A percentile compares a stretch with the other conserved stretches of the same genome.
These are phyloP conservation scores for Dynastes tityus DNA, from an alignment of 2,888 invertebrate genomes.

Conservation along the genomic window DNA sequence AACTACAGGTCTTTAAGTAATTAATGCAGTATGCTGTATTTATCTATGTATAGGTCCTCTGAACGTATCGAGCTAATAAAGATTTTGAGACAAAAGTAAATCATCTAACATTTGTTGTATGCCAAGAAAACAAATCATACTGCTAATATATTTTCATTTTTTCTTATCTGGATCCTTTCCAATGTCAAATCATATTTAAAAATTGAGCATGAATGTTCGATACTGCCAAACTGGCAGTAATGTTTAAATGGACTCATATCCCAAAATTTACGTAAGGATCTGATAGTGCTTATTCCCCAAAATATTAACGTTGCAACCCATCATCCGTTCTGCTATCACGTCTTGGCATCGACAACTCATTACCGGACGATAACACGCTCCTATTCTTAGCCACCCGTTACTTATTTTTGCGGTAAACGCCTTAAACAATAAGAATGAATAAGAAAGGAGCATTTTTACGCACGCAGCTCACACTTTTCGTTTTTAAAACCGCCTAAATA, in stretches of 20 bases:
- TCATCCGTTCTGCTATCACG: neutral
- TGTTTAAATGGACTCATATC: neutral
- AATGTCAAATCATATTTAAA: neutral
- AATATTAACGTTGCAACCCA: neutral
- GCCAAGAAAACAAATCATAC: too few relatives aligned
- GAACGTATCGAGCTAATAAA: too few relatives aligned
- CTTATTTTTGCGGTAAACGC: constrained; percentile 29
- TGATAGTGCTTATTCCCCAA: neutral
- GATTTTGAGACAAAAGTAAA: too few relatives aligned
- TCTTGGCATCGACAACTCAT: constrained; percentile 3
- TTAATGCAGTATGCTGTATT: too few relatives aligned
- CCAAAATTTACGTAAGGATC: neutral
- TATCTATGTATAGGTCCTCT: too few relatives aligned
- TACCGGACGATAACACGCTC: constrained; percentile 13
- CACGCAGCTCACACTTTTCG: constrained; percentile 1
- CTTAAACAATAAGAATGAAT: constrained; percentile 41
- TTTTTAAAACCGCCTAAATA: constrained; percentile 40
- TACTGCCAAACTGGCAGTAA: neutral
- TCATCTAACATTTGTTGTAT: too few relatives aligned
- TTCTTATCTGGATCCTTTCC: neutral
- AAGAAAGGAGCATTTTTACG: constrained; percentile 23
- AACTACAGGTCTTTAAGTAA: too few relatives aligned
- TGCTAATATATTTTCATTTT: neutral
- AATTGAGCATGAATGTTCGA: neutral
- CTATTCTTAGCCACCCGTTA: constrained; percentile 10